Percentiles rank a stretch among this genome's conserved stretches.
phyloP scores from a whole-genome alignment of 2,888 invertebrate species.

The Rotaria macrura region DNA sequence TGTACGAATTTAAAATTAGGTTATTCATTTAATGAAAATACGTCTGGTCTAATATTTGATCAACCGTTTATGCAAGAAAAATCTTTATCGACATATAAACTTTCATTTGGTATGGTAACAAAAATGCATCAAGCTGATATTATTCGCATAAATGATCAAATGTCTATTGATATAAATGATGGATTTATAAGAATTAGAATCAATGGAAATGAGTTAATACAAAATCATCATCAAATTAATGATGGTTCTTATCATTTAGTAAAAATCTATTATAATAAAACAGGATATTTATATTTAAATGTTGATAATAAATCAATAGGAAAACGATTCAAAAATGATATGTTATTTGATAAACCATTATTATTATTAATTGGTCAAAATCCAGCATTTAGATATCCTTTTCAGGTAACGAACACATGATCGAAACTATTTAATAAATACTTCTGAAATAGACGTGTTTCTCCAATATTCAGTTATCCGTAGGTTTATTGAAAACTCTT shows the following conservation, averaged over 20 bases:
- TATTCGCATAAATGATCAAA: neutral
- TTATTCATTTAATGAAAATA: neutral
- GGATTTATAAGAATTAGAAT: neutral
- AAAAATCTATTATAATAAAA: neutral
- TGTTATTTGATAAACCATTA: neutral
- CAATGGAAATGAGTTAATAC: neutral
- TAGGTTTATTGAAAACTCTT: too few species aligned
- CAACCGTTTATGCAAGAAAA: neutral
- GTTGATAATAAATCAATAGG: neutral
- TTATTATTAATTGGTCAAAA: neutral
- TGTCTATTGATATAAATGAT: neutral
- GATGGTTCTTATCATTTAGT: conserved; percentile 11
- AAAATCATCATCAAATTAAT: neutral
- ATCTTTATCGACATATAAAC: neutral
- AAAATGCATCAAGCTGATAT: neutral
- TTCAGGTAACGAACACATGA: too few species aligned
- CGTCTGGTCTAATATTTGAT: neutral
- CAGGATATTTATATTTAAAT: neutral
- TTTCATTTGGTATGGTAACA: neutral
- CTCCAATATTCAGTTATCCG: too few species aligned
- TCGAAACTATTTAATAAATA: too few species aligned
- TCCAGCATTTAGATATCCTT: neutral
- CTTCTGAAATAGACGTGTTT: too few species aligned
- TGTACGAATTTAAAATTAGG: neutral
- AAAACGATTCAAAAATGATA: neutral